Base-by-base conservation (phyloP, 2,113 vertebrate species). In the Macaca mulatta region DNA sequence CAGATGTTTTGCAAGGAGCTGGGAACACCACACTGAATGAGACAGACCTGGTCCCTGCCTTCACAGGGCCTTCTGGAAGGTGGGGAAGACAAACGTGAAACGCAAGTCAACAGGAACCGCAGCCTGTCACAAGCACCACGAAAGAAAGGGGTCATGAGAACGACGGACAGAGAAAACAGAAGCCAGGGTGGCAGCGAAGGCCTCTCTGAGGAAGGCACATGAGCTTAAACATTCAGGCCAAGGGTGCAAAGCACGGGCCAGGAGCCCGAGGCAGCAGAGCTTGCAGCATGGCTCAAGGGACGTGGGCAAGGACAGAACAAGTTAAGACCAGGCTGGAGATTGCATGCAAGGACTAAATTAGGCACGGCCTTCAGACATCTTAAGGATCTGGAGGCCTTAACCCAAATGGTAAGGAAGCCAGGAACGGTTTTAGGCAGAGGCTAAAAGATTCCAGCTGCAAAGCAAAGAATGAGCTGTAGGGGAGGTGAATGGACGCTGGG, bases 61-160 rank as follows among this genome's bases (percentile, higher is more conserved):
- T 40, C 48, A 0, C 1, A 0, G 50, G 64, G 40, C 32, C 78
- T 87, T 55, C 55, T 13, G 23, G 30, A 25, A 35, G 30, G 57
- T 4, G 14, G 48, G 27, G 57, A 50, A 74, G 75, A 45, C 25
- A 9, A 16, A 72, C 0, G 23, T 7, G 43, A 43, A 67, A 43
- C 40, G 25, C 30, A 4, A 57, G 18, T 16, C n/a, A 38, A 27
- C 0, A 2, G 22, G 35, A 8, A 43, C 1, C 3, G 5, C 18
- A 2, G 30, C 35, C 52, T 3, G 40, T 5, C 59, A 9, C 18
- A 2, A 20, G 17, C 20, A 13, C 3, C 12, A 1, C 0, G 0
- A n/a, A 45, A 67, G 23, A 20, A 10, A n/a, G 12, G 35, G 4
- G 2, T 3, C 0, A 2, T 2, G 3, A 45, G 43, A 22, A 78